Evolutionary conservation across 1,140 invertebrate species (phyloP).

Genomic region (Anastrepha obliqua): DNA sequence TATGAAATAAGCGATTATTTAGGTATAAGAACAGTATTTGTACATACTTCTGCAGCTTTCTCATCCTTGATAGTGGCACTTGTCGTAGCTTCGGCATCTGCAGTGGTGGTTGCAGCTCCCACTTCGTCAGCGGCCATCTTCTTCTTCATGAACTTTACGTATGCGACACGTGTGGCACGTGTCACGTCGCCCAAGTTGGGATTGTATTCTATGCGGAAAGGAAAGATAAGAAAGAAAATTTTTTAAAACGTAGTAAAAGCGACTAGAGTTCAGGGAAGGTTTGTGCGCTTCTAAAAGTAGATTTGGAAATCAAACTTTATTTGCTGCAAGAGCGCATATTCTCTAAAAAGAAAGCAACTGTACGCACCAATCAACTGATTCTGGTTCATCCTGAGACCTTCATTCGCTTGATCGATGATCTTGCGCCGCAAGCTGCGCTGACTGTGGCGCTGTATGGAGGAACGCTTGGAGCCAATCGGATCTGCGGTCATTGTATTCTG

Average conservation of each 20-base stretch:
- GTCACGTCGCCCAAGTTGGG: slow-evolving; percentile 84
- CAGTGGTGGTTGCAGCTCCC: background rate
- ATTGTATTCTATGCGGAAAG: slow-evolving; percentile 81
- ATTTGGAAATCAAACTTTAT: background rate
- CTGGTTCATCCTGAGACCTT: slow-evolving; percentile 71
- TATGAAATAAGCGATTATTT: background rate
- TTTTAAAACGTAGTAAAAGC: background rate
- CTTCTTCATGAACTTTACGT: slow-evolving; percentile 89
- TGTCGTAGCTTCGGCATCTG: background rate
- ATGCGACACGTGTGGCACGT: slow-evolving; percentile 85
- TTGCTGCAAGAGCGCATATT: background rate
- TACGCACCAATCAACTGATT: slow-evolving; percentile 75
- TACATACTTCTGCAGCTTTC: slow-evolving; percentile 56
- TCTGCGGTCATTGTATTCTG: slow-evolving; percentile 81
- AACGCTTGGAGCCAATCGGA: slow-evolving; percentile 85
- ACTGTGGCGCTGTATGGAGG: slow-evolving; percentile 78
- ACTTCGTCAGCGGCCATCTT: slow-evolving; percentile 72
- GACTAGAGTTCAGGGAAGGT: background rate
- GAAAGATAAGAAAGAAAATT: background rate
- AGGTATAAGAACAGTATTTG: background rate
- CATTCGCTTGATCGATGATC: slow-evolving; percentile 79
- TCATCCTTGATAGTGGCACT: slow-evolving; percentile 54
- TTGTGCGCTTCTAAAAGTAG: background rate
- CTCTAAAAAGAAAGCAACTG: background rate
- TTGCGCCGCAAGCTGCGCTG: slow-evolving; percentile 82